Evolutionary conservation across 2,888 invertebrate genomes (phyloP), one percentile per base, ranked within the genome.

Genomic region (Cryptosula pallasiana): DNA sequence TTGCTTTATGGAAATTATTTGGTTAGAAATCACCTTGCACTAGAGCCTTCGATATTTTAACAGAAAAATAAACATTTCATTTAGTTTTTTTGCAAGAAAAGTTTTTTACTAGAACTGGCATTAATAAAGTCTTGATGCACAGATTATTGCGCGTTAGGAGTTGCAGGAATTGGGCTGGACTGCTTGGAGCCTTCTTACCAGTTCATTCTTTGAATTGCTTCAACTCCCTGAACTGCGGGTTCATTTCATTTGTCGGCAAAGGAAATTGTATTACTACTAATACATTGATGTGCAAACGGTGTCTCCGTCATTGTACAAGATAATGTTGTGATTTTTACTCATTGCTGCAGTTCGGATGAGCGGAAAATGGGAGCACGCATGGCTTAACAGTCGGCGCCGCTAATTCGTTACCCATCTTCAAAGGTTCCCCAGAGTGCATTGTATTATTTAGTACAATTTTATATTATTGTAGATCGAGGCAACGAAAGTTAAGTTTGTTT

Each of bases 401-500:
- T 32, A 63, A 13, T 25, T 32, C 32, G 9, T 63, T 32, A 13
- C 63, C 32, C 9, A 57, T 20, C 63, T 25, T 32, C 63, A 63
- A 63, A 63, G 63, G 32, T 16, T 32, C 25, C 63, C 27, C 3
- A 29, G 27, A 20, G 20, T 63, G 2, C 32, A 63, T 32, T 63
- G 5, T 27, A 63, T 63, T 63, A 32, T 25, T 63, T 63, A 13
- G 16, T 55, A 29, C 69, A 45, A 34, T 72, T 71, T 71, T 72
- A 20, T 57, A 69, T 75, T 76, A 13, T 63, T 57, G 16, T 76
- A 81, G 81, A 72, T 74, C 76, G 55, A 73, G 81, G 34, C 71
- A 76, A 57, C 57, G 74, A 36, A 76, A 77, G 63, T 79, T 79
- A 79, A 35, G 69, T 16, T 73, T 79, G 5, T 81, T 81, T 69